These are phyloP conservation scores for Clarias laeviceps DNA, from an alignment of 2,797 vertebrate genomes.

Conservation along the genomic window DNA sequence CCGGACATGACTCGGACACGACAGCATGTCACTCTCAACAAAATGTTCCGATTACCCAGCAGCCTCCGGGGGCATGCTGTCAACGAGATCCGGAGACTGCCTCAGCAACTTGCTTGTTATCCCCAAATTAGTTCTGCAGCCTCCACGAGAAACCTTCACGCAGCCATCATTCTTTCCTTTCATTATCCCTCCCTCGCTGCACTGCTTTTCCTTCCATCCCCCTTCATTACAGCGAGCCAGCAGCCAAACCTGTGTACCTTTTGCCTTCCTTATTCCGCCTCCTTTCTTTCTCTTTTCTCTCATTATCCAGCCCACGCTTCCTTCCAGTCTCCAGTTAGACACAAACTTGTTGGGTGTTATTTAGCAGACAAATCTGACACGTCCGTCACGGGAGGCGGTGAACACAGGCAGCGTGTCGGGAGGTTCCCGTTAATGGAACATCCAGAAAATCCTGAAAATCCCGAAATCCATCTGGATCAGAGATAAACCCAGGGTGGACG, in stretches of 20 bases:
- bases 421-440: background rate
- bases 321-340: conserved; percentile 11
- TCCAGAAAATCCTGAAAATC: background rate
- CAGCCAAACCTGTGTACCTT: conserved; percentile 22
- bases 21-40: background rate
- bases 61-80: conserved; percentile 9
- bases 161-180: conserved; percentile 25
- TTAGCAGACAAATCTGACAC: conserved; percentile 30
- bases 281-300: conserved; percentile 34
- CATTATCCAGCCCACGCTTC: conserved; percentile 18
- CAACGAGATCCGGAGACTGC: conserved; percentile 3
- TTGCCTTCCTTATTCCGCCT: conserved; percentile 18
- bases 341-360: conserved; percentile 24
- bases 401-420: background rate
- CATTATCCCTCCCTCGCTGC: conserved; percentile 34
- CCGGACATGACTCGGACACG: conserved; percentile 1
- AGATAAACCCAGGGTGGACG: background rate
- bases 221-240: conserved; percentile 20
- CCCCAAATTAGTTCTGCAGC: conserved; percentile 35
- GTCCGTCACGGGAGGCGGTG: background rate
- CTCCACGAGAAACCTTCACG: conserved; percentile 10
- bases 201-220: conserved; percentile 21
- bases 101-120: conserved; percentile 42
- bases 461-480: conserved; percentile 7
- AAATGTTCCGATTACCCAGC: conserved; percentile 25